Percentiles rank a stretch among this genome's conserved stretches.
Evolutionary conservation across 2,888 invertebrate species (phyloP).

Genomic region (Zygothrica quintamaculata): DNA sequence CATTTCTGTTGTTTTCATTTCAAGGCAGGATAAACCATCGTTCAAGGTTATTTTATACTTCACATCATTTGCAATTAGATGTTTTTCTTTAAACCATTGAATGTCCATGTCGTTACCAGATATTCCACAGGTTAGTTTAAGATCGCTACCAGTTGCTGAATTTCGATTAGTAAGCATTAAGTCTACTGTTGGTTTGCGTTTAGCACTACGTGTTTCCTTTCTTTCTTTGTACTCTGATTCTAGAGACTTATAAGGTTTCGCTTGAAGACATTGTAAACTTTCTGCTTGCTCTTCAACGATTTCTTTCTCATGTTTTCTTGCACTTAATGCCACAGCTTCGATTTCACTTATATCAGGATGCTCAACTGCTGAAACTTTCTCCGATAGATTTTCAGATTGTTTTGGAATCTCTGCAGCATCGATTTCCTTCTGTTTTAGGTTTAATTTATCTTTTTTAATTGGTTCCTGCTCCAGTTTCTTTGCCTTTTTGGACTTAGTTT

Average conservation of each 20-base stretch:
- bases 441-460: constrained; percentile 15
- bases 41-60: constrained; percentile 85
- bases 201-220: constrained; percentile 74
- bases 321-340: background rate
- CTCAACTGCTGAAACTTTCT: too few relatives aligned
- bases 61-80: constrained; percentile 82
- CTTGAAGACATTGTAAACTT: constrained; percentile 27
- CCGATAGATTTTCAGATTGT: background rate
- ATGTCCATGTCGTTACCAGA: constrained; percentile 89
- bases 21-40: constrained; percentile 88
- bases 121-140: constrained; percentile 92
- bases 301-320: background rate
- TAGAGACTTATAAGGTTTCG: constrained; percentile 48
- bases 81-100: constrained; percentile 90
- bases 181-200: constrained; percentile 81
- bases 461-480: background rate
- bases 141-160: constrained; percentile 89
- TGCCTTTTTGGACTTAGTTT: constrained; percentile 2
- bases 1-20: constrained; percentile 88
- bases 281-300: background rate
- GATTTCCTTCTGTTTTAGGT: constrained; percentile 6
- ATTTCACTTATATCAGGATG: constrained; percentile 3
- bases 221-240: constrained; percentile 72
- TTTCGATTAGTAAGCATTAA: constrained; percentile 91
- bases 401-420: background rate